Base-by-base conservation (phyloP, 1,140 invertebrate species). In the Cotesia vestalis region DNA sequence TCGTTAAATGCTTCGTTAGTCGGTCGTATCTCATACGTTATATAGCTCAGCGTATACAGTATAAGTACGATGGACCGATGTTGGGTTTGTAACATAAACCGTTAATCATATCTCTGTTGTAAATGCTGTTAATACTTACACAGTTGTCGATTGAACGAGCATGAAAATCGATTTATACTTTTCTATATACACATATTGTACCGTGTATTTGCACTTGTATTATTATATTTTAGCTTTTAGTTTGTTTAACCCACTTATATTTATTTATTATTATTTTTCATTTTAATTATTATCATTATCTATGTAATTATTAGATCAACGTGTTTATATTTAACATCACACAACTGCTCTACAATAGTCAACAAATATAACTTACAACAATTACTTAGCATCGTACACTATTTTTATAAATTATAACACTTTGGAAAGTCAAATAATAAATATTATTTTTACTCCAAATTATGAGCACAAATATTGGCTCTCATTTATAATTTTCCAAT, bases 1-100 rank as follows among this genome's bases (percentile, higher is more conserved):
- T 69, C 72, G 77, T 61, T 78, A 79, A 79, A 80, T 78, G 72
- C 72, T 79, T 78, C 79, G 78, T 80, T 79, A 78, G 75, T 77
- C 60, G 72, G 72, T 68, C 76, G 78, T 77, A 78, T 75, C 73
- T 78, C 78, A 80, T 69, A 69, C 40, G 76, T 78, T 78, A 77
- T 72, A 71, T 61, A 17, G 9, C 52, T 72, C 55, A 69, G 60
- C 34, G 9, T 36, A 35, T 35, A 27, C 27, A 27, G 27, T 27
- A 27, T 27, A 27, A 62, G 34, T 20, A 40, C 62, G 52, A 67
- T 35, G 66, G 52, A 55, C 66, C 51, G 5, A 67, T 51, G 20
- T 34, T 55, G n/a, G n/a, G 52, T 67, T 52, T 20, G 46, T 52
- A 66, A 66, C 69, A 69, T 67, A 73, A 69, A 66, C 61, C 63